Evolutionary conservation across 2,113 vertebrate genomes (phyloP).

Genomic region (Edolisoma coerulescens): DNA sequence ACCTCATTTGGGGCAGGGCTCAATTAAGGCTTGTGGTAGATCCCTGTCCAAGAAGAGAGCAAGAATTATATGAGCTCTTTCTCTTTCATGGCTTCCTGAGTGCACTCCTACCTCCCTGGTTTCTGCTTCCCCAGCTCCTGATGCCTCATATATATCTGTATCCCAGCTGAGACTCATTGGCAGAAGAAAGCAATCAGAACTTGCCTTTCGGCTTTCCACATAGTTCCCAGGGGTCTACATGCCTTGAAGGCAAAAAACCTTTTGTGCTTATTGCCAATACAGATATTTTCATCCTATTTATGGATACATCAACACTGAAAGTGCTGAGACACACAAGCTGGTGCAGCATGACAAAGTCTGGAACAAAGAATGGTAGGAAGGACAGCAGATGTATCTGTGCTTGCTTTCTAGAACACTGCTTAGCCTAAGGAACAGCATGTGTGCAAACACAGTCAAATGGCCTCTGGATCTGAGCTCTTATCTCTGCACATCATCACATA

Average conservation of each 20-base stretch:
- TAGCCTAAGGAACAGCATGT: not conserved
- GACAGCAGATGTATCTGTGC: not conserved
- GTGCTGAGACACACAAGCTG: not conserved
- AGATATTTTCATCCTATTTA: not conserved
- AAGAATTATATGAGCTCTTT: not conserved
- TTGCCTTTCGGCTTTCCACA: not conserved
- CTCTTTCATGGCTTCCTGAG: not conserved
- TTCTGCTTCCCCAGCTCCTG: not conserved
- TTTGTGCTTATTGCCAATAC: not conserved
- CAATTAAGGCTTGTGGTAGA: not conserved
- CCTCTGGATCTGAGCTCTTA: not conserved
- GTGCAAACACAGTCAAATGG: not conserved
- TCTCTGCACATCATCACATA: not conserved
- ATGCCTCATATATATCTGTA: not conserved
- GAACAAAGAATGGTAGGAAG: not conserved
- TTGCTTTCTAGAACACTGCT: not conserved
- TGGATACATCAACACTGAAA: not conserved
- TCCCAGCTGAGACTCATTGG: not conserved
- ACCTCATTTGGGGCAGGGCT: not conserved
- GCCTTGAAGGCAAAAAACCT: not conserved
- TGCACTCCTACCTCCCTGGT: not conserved
- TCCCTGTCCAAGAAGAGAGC: not conserved
- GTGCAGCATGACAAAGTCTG: not conserved
- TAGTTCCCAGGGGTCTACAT: not conserved
- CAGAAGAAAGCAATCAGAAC: slow-evolving; percentile 1